Evolutionary conservation across 2,888 invertebrate species (phyloP).

Genomic region (Drosophila anomalata): DNA sequence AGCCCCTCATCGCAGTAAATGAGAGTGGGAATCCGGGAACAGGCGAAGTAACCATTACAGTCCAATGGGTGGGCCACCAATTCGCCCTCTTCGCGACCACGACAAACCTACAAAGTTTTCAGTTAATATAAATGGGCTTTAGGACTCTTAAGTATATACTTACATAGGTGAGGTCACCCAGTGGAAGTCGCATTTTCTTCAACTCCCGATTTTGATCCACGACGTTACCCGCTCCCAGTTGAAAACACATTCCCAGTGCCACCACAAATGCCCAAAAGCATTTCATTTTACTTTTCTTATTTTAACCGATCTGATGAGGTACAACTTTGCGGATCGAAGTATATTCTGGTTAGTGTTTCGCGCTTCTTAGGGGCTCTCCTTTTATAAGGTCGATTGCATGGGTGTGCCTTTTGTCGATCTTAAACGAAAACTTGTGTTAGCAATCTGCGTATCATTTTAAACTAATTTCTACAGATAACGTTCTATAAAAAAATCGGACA

Average conservation of each 20-base stretch:
- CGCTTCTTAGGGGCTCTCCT: slow-evolving; percentile 10
- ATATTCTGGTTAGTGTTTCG: slow-evolving; percentile 13
- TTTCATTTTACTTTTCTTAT: slow-evolving; percentile 38
- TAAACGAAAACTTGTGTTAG: slow-evolving; percentile 44
- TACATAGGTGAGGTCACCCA: slow-evolving; percentile 61
- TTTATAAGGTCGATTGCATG: slow-evolving; percentile 32
- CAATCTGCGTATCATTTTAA: slow-evolving; percentile 16
- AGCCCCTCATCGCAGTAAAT: slow-evolving; percentile 68
- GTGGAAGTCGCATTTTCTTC: slow-evolving; percentile 24
- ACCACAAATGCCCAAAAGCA: slow-evolving; percentile 56
- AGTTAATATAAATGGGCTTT: too few species aligned
- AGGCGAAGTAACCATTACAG: slow-evolving; percentile 76
- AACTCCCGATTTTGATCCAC: slow-evolving; percentile 17
- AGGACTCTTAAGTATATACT: slow-evolving; percentile 23
- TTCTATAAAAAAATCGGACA: neutral
- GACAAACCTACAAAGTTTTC: slow-evolving; percentile 64
- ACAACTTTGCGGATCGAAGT: slow-evolving; percentile 5
- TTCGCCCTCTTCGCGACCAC: slow-evolving; percentile 44
- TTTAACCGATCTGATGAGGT: neutral
- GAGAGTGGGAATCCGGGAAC: slow-evolving; percentile 58
- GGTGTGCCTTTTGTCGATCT: slow-evolving; percentile 34
- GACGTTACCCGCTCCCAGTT: slow-evolving; percentile 13
- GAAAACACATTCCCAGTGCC: slow-evolving; percentile 19
- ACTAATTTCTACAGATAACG: slow-evolving; percentile 10
- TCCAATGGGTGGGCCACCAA: slow-evolving; percentile 74